Base-by-base conservation (phyloP, 2,888 invertebrate genomes). In the Imbricaverruca yamaguchii region DNA sequence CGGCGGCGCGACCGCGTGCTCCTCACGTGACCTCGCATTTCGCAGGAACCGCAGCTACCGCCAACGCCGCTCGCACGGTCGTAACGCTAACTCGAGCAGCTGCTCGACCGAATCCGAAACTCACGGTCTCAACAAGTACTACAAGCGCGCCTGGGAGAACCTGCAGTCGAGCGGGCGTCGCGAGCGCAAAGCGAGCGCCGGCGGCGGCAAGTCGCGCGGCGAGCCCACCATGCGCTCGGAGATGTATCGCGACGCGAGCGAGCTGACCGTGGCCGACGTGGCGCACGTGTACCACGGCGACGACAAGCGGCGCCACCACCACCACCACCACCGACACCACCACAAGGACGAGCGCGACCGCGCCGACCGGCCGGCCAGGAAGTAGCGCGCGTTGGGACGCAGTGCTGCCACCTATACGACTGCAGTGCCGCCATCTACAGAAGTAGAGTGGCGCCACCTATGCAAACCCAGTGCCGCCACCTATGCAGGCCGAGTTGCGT, bases 61-160 rank as follows among this genome's bases (percentile, higher is more conserved):
- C 88, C 91, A 94, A 82, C 94, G 95, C 87, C 93, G 94, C 86
- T 94, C 94, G 63, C 95, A 95, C 88, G 94, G 95, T 88, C 94
- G 94, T 88, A 95, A 95, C 61, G 94, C 95, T 82, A 95, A 94
- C 80, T 95, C 95, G 25, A 93, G 94, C 87, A 95, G 84, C 82
- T 83, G 94, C 87, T 94, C 94, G 81, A 94, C 94, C 80, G 93
- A 94, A 80, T 94, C 94, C 0, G 95, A 94, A 86, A 94, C 94
- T 13, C 91, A 91, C 25, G 93, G 94, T 61, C 89, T 96, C 83
- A 95, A 94, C 87, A 91, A 94, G 82, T 95, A 94, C 88, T 96
- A 96, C 88, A 91, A 94, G 57, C 93, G 95, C 87, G 96, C 96
- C 6, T 96, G 96, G 96, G 95, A 96, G 87, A 95, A 95, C 87